Conservation (phyloP, 2,888 invertebrate genomes). For the Gymnocheta viridis region DNA sequence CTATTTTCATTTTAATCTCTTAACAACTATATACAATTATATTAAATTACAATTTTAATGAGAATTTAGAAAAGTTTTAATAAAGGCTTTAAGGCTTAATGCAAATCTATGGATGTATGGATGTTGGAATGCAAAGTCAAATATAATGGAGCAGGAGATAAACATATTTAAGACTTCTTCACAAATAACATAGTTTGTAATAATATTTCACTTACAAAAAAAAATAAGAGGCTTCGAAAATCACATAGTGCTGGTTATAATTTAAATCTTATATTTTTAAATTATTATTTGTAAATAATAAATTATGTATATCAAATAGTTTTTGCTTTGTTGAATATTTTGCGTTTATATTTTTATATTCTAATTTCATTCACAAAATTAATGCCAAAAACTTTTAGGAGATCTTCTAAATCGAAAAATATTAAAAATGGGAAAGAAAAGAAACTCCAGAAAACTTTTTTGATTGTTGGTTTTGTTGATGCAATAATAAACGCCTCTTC, state of each 20-base stretch:
- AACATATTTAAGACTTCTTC: too few relatives aligned
- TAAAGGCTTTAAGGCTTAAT: neutral
- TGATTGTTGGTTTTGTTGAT: neutral
- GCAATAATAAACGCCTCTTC: neutral
- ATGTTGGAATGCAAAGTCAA: too few relatives aligned
- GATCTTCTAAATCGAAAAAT: neutral
- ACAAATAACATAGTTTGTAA: neutral
- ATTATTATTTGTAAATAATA: too few relatives aligned
- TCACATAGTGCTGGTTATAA: too few relatives aligned
- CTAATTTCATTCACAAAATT: neutral
- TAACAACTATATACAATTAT: neutral
- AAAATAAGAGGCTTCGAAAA: too few relatives aligned
- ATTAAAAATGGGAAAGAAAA: neutral
- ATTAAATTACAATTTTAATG: neutral
- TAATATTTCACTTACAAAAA: too few relatives aligned
- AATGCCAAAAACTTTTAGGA: neutral
- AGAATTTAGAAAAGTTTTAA: neutral
- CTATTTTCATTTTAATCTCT: neutral
- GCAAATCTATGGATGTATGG: too few relatives aligned
- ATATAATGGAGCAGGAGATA: neutral
- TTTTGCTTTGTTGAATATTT: too few relatives aligned
- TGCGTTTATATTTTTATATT: too few relatives aligned
- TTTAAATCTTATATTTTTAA: too few relatives aligned
- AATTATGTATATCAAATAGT: too few relatives aligned
- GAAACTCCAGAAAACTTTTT: neutral